Conservation (phyloP, 2,888 invertebrate genomes). For the Ormyrus pomaceus region DNA sequence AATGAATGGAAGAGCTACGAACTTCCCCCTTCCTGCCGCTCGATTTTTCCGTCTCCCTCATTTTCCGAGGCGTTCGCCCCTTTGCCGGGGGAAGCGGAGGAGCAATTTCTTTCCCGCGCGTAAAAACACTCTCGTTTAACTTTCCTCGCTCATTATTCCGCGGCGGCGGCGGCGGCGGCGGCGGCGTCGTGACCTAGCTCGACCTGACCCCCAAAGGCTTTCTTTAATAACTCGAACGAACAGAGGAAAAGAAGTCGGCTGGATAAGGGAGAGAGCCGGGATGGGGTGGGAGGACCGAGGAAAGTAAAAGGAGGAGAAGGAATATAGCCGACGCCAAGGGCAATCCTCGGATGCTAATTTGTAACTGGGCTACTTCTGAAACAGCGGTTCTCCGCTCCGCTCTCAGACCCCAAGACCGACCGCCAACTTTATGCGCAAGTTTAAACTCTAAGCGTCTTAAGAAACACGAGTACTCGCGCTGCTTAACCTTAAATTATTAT, state of each 20-base stretch:
- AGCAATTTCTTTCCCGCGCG: conserved; percentile 70
- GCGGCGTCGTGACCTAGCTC: conserved; percentile 72
- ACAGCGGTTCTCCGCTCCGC: conserved; percentile 69
- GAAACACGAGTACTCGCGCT: background rate
- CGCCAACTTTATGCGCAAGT: conserved; percentile 36
- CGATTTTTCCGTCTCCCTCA: conserved; percentile 28
- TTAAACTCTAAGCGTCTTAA: conserved; percentile 38
- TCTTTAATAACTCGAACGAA: conserved; percentile 72
- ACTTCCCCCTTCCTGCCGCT: conserved; percentile 1
- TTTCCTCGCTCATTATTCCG: conserved; percentile 73
- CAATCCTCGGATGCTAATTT: conserved; percentile 74
- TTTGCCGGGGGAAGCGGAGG: conserved; percentile 49
- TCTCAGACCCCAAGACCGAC: conserved; percentile 52
- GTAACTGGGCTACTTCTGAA: conserved; percentile 73
- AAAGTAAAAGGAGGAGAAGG: conserved; percentile 38
- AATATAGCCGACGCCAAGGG: conserved; percentile 68
- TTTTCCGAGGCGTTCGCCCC: conserved; percentile 33
- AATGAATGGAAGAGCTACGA: conserved; percentile 73
- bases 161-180: conserved; percentile 66
- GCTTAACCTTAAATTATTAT: conserved; percentile 5
- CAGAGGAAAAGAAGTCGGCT: conserved; percentile 57
- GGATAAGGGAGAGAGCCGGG: conserved; percentile 36
- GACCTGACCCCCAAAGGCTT: conserved; percentile 73
- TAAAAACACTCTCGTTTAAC: conserved; percentile 74
- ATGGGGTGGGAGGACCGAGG: conserved; percentile 21